Conservation (phyloP, 2,113 vertebrate genomes). For the Anseranas semipalmata region DNA sequence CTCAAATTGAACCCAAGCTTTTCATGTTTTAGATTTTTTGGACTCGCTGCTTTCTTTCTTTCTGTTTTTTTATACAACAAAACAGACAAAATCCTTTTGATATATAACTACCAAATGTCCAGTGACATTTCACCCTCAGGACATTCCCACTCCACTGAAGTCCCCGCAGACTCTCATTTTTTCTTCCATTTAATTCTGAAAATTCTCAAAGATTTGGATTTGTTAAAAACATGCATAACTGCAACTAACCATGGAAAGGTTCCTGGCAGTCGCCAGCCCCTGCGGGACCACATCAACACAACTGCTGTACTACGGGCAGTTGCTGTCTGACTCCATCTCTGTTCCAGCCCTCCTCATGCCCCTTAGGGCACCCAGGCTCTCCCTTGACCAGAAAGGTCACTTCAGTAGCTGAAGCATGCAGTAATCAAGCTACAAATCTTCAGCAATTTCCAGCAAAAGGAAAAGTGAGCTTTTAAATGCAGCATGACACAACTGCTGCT, state of each 20-base stretch:
- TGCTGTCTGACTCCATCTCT: background rate
- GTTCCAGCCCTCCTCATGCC: background rate
- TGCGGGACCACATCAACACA: background rate
- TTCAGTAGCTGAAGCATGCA: background rate
- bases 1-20: background rate
- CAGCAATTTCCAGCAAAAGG: background rate
- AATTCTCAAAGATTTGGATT: background rate
- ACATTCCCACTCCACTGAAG: background rate
- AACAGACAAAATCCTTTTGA: background rate
- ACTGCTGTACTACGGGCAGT: accelerated
- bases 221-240: background rate
- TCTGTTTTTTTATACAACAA: background rate
- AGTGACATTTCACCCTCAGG: background rate
- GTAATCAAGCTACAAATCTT: background rate
- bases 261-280: background rate
- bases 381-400: background rate
- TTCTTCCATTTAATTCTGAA: background rate
- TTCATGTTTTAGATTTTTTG: background rate
- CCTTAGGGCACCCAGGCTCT: background rate
- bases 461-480: background rate
- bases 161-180: background rate
- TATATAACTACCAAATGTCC: background rate
- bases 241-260: background rate
- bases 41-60: background rate
- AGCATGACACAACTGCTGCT: background rate